phyloP scores from a whole-genome alignment of 2,888 invertebrate genomes.

The Cosmia pyralina region DNA sequence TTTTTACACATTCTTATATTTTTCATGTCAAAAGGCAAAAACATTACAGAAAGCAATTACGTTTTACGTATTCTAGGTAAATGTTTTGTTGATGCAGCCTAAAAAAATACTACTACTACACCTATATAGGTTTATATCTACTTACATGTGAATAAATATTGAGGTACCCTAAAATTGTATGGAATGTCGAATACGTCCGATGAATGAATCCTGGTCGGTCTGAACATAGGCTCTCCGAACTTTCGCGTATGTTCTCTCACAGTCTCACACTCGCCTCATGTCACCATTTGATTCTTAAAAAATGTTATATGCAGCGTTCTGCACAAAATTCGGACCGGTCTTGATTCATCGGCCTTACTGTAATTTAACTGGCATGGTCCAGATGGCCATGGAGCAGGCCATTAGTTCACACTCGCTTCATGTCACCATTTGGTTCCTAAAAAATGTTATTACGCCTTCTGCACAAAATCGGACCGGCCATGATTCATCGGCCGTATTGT shows the following conservation, averaged over 20 bases:
- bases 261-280: too few species aligned
- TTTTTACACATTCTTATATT: neutral
- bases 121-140: neutral
- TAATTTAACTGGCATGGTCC: neutral
- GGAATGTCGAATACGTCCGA: neutral
- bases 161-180: neutral
- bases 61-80: neutral
- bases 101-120: neutral
- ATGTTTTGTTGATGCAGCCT: constrained; percentile 12
- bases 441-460: neutral
- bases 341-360: neutral
- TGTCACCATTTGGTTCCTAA: too few species aligned
- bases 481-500: neutral
- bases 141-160: constrained; percentile 12
- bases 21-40: neutral
- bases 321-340: neutral
- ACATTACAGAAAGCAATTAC: too few species aligned
- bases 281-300: too few species aligned
- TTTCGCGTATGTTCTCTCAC: too few species aligned
- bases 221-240: neutral
- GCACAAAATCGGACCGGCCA: neutral
- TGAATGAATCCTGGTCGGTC: neutral
- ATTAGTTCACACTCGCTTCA: too few species aligned
- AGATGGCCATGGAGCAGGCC: neutral
- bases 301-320: neutral